Evolutionary conservation across 2,113 vertebrate species (phyloP), one percentile per base, ranked within the genome.

Genomic region (Corythoichthys intestinalis): DNA sequence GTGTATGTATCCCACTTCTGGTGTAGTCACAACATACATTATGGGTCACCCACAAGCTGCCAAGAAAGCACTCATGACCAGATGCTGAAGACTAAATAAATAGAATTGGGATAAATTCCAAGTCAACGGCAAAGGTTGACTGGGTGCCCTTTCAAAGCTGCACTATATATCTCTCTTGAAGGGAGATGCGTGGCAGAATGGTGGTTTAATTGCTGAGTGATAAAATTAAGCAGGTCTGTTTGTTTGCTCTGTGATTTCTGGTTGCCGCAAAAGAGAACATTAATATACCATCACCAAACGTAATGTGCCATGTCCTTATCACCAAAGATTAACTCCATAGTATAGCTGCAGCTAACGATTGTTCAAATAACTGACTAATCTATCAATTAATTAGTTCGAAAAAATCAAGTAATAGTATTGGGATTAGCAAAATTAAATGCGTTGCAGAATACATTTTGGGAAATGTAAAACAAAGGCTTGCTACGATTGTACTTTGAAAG

Each of bases 91-190:
- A 41, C 37, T 4, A 53, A 54, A 73, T 70, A 70, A 65, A 39
- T 20, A 61, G 39, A 44, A 62, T 64, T 67, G 72, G 74, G 78
- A 87, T 87, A 82, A 85, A 84, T 87, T 81, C 75, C 53, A 74
- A 85, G 82, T 83, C 83, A 67, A 80, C 75, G 87, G 84, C 79
- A 83, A 83, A 84, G 81, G 71, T 80, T 67, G 73, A 72, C 65
- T 73, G 65, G 70, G 64, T 66, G 67, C 65, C 64, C 81, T 87
- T 86, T 88, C 20, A 81, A 88, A 88, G 81, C 73, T 44, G 38
- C 72, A 41, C 38, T 14, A 35, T 59, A 74, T 81, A 85, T 78
- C 68, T 79, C 65, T 75, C 77, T 53, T 81, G 78, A 88, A 71
- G 86, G 47, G 67, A 80, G 81, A 84, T 84, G 76, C 87, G 86